Conservation (phyloP, 2,797 vertebrate species). For the Xiphophorus birchmanni region DNA sequence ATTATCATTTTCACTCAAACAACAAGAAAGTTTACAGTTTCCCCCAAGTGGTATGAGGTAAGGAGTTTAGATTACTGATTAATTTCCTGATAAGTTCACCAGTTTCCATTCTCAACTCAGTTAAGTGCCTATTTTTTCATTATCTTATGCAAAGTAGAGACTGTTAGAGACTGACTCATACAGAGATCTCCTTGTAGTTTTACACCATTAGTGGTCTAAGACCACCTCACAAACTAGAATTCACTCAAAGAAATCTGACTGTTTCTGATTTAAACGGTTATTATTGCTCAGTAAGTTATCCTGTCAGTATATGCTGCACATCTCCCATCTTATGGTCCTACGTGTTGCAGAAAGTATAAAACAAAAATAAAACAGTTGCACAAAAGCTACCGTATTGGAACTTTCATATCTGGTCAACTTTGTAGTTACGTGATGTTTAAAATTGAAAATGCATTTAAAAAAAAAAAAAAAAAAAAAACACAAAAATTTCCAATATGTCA, state of each 20-base stretch:
- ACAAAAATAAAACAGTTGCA: neutral
- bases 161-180: neutral
- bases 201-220: neutral
- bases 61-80: neutral
- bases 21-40: neutral
- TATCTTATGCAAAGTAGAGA: neutral
- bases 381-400: neutral
- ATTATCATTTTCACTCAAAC: neutral
- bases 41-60: no score
- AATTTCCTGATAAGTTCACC: neutral
- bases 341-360: neutral
- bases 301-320: slow-evolving; percentile 11
- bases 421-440: neutral
- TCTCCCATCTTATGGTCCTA: neutral
- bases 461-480: neutral
- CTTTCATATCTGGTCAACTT: slow-evolving; percentile 5
- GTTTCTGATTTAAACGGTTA: neutral
- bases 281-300: slow-evolving; percentile 11
- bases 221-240: neutral
- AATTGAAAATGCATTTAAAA: neutral
- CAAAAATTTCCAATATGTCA: neutral
- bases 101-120: neutral
- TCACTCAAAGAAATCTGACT: neutral
- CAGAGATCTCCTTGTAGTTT: neutral
- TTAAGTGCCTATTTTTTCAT: neutral